Conservation (phyloP, 2,113 vertebrate genomes). For the Mus pahari region DNA sequence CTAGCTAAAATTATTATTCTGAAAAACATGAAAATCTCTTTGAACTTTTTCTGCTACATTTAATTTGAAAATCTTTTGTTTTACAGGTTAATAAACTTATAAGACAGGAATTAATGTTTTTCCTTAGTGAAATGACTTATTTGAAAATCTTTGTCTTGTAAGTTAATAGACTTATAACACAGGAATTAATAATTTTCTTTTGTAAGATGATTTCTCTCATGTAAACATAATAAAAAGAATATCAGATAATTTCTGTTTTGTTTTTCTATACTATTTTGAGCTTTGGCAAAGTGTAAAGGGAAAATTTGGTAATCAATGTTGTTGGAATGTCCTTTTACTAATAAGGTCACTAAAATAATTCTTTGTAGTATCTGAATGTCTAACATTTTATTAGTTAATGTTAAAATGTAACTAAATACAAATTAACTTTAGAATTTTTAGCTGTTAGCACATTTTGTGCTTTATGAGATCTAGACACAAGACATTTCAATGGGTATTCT, state of each 20-base stretch:
- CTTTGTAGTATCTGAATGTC: conserved; percentile 24
- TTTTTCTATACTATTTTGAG: conserved; percentile 21
- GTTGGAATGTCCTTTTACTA: conserved; percentile 28
- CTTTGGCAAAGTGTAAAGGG: conserved; percentile 35
- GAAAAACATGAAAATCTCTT: conserved; percentile 52
- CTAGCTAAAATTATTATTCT: conserved; percentile 52
- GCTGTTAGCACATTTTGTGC: conserved; percentile 28
- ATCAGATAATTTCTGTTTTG: neutral
- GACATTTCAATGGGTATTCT: conserved; percentile 37
- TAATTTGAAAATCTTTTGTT: neutral
- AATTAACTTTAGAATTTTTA: conserved; percentile 51
- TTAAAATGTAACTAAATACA: conserved; percentile 52
- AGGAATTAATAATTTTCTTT: neutral
- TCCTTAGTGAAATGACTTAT: neutral
- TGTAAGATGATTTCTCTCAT: conserved; percentile 15
- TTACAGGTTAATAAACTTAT: neutral
- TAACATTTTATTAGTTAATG: conserved; percentile 26
- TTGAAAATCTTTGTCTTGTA: neutral
- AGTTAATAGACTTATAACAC: neutral
- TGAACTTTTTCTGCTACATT: conserved; percentile 29
- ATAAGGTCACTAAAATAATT: conserved; percentile 10
- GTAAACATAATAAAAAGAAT: neutral
- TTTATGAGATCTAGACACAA: neutral
- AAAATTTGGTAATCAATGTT: conserved; percentile 21
- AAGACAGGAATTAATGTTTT: neutral